Evolutionary conservation across 2,113 vertebrate genomes (phyloP).

Genomic region (Phocoena phocoena): DNA sequence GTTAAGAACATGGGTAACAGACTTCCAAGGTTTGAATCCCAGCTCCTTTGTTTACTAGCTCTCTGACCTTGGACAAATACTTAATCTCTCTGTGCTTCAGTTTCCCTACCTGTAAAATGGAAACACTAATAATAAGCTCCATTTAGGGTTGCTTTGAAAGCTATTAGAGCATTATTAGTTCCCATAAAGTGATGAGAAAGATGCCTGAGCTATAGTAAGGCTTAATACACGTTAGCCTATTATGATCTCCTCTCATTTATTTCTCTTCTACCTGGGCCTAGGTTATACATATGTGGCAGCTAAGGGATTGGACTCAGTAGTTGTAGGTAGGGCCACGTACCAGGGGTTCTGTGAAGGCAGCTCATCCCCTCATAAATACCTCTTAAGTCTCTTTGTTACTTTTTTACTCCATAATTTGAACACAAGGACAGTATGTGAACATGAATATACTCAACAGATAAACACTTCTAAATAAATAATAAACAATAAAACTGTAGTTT

Average conservation of each 20-base stretch:
- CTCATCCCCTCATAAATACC: not conserved
- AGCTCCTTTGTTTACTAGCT: not conserved
- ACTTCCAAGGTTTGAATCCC: not conserved
- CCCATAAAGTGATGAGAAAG: not conserved
- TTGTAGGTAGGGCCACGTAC: not conserved
- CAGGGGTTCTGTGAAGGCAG: not conserved
- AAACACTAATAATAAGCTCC: not conserved
- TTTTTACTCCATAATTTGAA: not conserved
- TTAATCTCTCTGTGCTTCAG: not conserved
- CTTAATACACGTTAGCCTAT: not conserved
- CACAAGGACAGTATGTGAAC: not conserved
- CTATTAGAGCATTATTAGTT: not conserved
- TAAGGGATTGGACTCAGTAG: not conserved
- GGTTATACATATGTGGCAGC: not conserved
- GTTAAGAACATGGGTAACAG: not conserved
- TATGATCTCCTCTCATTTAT: not conserved
- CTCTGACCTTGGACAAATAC: not conserved
- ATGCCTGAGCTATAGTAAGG: not conserved
- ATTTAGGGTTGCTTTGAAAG: not conserved
- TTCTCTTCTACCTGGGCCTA: not conserved
- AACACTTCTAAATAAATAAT: constrained; percentile 14
- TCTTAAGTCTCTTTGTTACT: not conserved
- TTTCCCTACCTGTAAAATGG: not conserved
- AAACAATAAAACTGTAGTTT: not conserved
- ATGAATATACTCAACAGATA: not conserved